Percentiles rank a stretch among this genome's conserved stretches.
Conservation (phyloP, 2,113 vertebrate genomes). For the Arenaria interpres region DNA sequence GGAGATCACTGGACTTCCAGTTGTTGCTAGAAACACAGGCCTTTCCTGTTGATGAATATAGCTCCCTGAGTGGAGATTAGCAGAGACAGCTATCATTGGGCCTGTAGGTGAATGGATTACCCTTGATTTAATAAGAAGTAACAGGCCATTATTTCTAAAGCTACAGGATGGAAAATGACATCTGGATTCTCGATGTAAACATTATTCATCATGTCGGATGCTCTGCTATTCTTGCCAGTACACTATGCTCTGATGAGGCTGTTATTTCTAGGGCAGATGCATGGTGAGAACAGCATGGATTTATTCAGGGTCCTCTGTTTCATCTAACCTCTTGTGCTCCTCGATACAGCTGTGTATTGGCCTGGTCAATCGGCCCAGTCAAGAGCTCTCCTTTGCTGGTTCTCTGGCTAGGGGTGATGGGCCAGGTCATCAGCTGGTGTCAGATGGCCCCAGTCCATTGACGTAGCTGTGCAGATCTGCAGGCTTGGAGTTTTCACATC, state of each 20-base stretch:
- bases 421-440: not conserved
- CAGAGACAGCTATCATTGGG: slow-evolving; percentile 30
- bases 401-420: not conserved
- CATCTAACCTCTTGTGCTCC: not conserved
- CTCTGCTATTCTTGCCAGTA: slow-evolving; percentile 44
- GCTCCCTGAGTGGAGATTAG: slow-evolving; percentile 49
- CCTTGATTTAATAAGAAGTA: slow-evolving; percentile 66
- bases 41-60: not conserved
- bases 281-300: not conserved
- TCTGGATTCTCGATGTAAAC: slow-evolving; percentile 62
- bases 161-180: slow-evolving; percentile 65
- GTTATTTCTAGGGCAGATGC: slow-evolving; percentile 5
- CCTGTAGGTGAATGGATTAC: slow-evolving; percentile 63
- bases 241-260: not conserved
- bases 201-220: slow-evolving; percentile 64
- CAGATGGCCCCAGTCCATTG: not conserved
- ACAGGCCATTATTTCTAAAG: slow-evolving; percentile 66
- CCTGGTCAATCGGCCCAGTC: not conserved
- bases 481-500: not conserved
- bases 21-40: not conserved
- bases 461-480: not conserved
- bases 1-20: not conserved
- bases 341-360: not conserved
- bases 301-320: not conserved
- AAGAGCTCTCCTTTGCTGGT: not conserved